Evolutionary conservation across 2,888 invertebrate species (phyloP).

Genomic region (Linyphia triangularis): DNA sequence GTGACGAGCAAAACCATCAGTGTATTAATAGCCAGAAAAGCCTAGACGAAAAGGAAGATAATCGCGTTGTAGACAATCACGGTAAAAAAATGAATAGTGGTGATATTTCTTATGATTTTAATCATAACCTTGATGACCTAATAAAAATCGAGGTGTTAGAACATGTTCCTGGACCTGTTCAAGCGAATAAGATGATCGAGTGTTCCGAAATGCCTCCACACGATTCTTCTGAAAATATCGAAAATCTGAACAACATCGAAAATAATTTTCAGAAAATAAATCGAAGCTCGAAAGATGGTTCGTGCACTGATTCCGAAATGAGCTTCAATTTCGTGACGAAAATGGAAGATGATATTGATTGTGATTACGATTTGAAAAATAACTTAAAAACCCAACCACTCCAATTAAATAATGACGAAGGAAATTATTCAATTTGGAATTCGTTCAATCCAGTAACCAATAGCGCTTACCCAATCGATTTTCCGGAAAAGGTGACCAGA

Average conservation of each 20-base stretch:
- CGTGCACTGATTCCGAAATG: too few relatives aligned
- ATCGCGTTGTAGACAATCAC: background rate
- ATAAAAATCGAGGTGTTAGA: too few relatives aligned
- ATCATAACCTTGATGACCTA: background rate
- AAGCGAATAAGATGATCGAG: background rate
- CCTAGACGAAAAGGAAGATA: background rate
- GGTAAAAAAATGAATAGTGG: background rate
- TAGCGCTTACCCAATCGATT: too few relatives aligned
- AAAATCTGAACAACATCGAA: background rate
- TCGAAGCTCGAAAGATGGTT: background rate
- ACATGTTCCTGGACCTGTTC: too few relatives aligned
- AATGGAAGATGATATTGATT: background rate
- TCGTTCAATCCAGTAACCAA: too few relatives aligned
- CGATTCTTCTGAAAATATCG: background rate
- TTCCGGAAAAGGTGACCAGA: too few relatives aligned
- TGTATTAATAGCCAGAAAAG: background rate
- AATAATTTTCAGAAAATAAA: background rate
- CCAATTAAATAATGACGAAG: background rate
- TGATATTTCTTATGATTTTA: background rate
- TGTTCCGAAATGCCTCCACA: background rate
- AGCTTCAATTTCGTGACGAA: background rate
- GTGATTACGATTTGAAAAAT: background rate
- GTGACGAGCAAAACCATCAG: background rate
- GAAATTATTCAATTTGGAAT: background rate
- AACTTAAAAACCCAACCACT: background rate